Percentiles rank a stretch among this genome's conserved stretches.
Evolutionary conservation across 2,113 vertebrate species (phyloP).

Genomic region (Synodontis membranacea): DNA sequence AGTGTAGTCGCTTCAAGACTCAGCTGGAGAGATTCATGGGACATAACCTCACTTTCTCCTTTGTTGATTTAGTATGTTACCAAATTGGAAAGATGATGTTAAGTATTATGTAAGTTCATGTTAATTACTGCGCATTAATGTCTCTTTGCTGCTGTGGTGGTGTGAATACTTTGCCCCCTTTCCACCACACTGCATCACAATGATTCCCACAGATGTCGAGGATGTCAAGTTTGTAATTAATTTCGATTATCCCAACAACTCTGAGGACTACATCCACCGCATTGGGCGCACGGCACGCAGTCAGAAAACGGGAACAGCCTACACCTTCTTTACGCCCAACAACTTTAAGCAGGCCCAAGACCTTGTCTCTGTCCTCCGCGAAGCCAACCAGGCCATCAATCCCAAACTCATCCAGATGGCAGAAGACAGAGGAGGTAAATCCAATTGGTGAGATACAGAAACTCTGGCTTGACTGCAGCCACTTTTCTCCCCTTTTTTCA

Average conservation of each 20-base stretch:
- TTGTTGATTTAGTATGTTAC: slow-evolving; percentile 2
- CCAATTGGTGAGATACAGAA: slow-evolving; percentile 79
- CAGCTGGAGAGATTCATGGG: slow-evolving; percentile 6
- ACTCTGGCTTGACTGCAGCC: slow-evolving; percentile 66
- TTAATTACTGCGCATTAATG: slow-evolving; percentile 37
- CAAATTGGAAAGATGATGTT: slow-evolving; percentile 27
- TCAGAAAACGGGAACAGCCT: slow-evolving; percentile 99
- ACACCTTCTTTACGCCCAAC: slow-evolving; percentile 99
- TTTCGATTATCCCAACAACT: slow-evolving; percentile 99
- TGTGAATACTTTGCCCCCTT: slow-evolving; percentile 18
- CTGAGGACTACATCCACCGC: slow-evolving; percentile 99
- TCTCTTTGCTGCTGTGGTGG: slow-evolving; percentile 45
- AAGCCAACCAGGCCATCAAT: slow-evolving; percentile 99
- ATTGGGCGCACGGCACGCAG: slow-evolving; percentile 99
- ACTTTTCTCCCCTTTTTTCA: slow-evolving; percentile 29
- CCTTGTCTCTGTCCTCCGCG: slow-evolving; percentile 97
- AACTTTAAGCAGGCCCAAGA: slow-evolving; percentile 98
- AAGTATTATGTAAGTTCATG: slow-evolving; percentile 27
- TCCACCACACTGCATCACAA: slow-evolving; percentile 66
- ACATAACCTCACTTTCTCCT: not conserved
- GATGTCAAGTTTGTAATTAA: slow-evolving; percentile 99
- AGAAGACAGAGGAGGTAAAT: slow-evolving; percentile 99
- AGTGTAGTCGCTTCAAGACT: slow-evolving; percentile 23
- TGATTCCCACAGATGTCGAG: slow-evolving; percentile 96
- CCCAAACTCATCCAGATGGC: slow-evolving; percentile 98